Percentiles rank a stretch among this genome's conserved stretches.
phyloP scores from a whole-genome alignment of 2,113 vertebrate genomes.

The Nematolebias whitei region DNA sequence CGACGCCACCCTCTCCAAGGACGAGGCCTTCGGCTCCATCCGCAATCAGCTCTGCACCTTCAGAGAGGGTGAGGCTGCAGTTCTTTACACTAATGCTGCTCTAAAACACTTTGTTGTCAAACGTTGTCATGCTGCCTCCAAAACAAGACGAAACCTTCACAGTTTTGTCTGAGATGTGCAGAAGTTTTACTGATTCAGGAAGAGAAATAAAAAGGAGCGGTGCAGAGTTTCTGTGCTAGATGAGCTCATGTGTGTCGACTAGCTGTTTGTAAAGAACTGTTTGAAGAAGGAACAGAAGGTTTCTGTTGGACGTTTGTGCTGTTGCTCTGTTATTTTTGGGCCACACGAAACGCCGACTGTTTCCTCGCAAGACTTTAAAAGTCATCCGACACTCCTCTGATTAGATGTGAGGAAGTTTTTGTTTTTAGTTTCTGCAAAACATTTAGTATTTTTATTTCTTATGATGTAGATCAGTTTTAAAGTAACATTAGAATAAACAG shows the following conservation, averaged over 20 bases:
- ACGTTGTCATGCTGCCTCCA: neutral
- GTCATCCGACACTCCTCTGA: neutral
- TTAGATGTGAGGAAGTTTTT: neutral
- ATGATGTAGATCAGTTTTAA: neutral
- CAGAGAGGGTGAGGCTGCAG: constrained; percentile 76
- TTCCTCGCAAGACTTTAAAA: neutral
- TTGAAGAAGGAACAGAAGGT: neutral
- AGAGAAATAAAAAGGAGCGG: too few relatives aligned
- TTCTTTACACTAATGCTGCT: too few relatives aligned
- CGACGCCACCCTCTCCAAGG: constrained; percentile 75
- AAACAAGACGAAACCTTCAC: too few relatives aligned
- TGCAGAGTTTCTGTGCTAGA: neutral
- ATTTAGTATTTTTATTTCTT: too few relatives aligned
- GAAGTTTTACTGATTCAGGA: too few relatives aligned
- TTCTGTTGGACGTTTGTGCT: neutral
- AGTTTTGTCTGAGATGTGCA: too few relatives aligned
- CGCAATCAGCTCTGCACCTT: constrained; percentile 84
- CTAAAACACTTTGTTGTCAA: neutral
- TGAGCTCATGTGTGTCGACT: neutral
- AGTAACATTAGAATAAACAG: neutral
- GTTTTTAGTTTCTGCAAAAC: neutral
- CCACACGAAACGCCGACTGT: neutral
- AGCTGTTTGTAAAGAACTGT: neutral
- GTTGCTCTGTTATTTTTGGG: constrained; percentile 6
- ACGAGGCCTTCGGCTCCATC: constrained; percentile 77